Evolutionary conservation across 2,797 vertebrate species (phyloP).

Genomic region (Xiphorhynchus erythropygius): DNA sequence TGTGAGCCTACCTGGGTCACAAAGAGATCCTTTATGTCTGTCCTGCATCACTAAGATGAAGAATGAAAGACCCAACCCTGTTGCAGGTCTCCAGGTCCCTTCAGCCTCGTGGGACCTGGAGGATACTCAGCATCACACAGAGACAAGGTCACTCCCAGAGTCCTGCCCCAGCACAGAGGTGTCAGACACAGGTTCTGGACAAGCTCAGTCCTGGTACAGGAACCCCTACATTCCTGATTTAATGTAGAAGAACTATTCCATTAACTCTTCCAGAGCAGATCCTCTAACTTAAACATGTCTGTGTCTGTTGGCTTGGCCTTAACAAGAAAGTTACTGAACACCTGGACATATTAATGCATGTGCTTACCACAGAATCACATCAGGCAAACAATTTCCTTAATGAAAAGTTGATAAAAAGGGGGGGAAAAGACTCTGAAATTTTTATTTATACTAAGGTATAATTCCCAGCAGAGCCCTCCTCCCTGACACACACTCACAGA

Average conservation of each 20-base stretch:
- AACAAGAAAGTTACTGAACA: neutral
- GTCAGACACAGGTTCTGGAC: neutral
- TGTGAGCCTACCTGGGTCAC: slow-evolving; percentile 30
- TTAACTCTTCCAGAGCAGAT: neutral
- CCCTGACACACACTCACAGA: neutral
- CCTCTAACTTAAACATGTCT: neutral
- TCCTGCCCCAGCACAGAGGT: neutral
- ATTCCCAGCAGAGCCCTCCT: neutral
- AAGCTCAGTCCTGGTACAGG: neutral
- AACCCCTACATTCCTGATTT: neutral
- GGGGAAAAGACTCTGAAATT: neutral
- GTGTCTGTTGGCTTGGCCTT: neutral
- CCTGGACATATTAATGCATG: neutral
- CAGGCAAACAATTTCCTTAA: neutral
- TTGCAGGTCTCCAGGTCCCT: neutral
- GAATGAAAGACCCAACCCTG: neutral
- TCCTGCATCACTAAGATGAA: neutral
- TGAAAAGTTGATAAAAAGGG: neutral
- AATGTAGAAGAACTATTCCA: neutral
- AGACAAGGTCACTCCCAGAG: neutral
- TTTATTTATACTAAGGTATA: neutral
- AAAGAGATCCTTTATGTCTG: slow-evolving; percentile 44
- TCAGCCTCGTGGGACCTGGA: neutral
- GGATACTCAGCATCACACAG: neutral
- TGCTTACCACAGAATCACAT: neutral